A percentile compares a stretch with the other conserved stretches of the same genome.
phyloP scores from a whole-genome alignment of 2,888 invertebrate species.

The Cepaea hortensis region DNA sequence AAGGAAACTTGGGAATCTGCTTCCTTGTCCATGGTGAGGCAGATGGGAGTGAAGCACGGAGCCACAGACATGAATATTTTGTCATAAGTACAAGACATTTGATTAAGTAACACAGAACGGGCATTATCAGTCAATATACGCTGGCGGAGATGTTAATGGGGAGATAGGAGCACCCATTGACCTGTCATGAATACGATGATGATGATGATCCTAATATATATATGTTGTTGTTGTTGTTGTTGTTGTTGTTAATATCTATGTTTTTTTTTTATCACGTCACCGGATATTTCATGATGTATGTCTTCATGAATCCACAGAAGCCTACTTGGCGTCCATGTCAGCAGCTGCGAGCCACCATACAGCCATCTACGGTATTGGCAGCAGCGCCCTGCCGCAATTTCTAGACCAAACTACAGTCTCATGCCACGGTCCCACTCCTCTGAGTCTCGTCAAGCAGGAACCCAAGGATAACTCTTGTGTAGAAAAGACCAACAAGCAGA shows the following conservation, averaged over 20 bases:
- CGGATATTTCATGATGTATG: not conserved
- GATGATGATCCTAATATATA: too few species aligned
- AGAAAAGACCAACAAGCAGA: constrained; percentile 33
- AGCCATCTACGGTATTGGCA: constrained; percentile 31
- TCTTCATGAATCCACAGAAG: constrained; percentile 28
- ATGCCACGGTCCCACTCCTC: constrained; percentile 24
- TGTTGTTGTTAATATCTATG: not conserved
- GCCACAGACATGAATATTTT: too few species aligned
- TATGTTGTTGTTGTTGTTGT: not conserved
- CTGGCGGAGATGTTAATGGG: too few species aligned
- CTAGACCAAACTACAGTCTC: constrained; percentile 23
- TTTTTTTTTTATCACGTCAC: not conserved
- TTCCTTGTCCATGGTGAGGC: too few species aligned
- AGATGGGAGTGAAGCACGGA: too few species aligned
- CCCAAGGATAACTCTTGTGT: constrained; percentile 34
- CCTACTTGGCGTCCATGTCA: constrained; percentile 19
- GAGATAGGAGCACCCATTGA: too few species aligned
- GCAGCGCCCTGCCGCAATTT: constrained; percentile 1
- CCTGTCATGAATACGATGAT: too few species aligned
- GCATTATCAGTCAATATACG: too few species aligned
- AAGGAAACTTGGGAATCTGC: too few species aligned
- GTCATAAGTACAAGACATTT: too few species aligned
- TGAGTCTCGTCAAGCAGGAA: constrained; percentile 47
- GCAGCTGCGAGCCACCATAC: constrained; percentile 42
- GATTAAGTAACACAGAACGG: too few species aligned